Percentiles rank a stretch among this genome's conserved stretches.
These are phyloP conservation scores for Chaetophractus vellerosus DNA, from an alignment of 2,797 vertebrate genomes.

Conservation along the genomic window DNA sequence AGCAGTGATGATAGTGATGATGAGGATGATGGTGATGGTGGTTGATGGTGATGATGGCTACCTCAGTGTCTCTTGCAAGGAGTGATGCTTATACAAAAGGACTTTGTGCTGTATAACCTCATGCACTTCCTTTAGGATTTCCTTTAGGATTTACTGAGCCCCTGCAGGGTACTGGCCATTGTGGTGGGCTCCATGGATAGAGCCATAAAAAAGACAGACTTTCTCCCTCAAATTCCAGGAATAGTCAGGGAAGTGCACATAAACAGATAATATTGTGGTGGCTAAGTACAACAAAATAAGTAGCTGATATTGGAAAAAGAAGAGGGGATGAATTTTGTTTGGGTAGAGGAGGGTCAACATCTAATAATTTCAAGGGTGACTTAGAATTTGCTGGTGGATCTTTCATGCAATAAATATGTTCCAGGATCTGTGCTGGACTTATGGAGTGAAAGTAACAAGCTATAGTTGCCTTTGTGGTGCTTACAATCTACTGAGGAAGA, in stretches of 20 bases:
- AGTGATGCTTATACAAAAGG: background rate
- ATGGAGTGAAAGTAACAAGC: background rate
- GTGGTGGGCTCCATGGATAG: background rate
- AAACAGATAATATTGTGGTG: background rate
- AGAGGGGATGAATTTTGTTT: background rate
- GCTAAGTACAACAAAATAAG: background rate
- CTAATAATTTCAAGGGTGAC: background rate
- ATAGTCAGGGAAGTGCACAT: background rate
- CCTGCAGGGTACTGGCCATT: background rate
- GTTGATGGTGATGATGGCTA: background rate
- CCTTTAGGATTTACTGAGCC: background rate
- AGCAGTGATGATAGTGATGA: background rate
- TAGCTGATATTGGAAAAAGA: background rate
- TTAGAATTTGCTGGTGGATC: slow-evolving; percentile 7
- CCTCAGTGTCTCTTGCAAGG: background rate
- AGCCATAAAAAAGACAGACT: background rate
- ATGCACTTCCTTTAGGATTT: background rate
- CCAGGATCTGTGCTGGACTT: background rate
- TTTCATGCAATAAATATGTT: background rate
- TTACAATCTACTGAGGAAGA: background rate
- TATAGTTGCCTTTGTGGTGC: fast-evolving
- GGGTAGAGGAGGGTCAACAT: too few relatives aligned
- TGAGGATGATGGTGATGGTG: background rate
- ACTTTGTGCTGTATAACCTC: background rate
- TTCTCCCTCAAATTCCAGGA: background rate